Evolutionary conservation across 2,113 vertebrate genomes (phyloP), one percentile per base, ranked within the genome.

Genomic region (Oncorhynchus masou): DNA sequence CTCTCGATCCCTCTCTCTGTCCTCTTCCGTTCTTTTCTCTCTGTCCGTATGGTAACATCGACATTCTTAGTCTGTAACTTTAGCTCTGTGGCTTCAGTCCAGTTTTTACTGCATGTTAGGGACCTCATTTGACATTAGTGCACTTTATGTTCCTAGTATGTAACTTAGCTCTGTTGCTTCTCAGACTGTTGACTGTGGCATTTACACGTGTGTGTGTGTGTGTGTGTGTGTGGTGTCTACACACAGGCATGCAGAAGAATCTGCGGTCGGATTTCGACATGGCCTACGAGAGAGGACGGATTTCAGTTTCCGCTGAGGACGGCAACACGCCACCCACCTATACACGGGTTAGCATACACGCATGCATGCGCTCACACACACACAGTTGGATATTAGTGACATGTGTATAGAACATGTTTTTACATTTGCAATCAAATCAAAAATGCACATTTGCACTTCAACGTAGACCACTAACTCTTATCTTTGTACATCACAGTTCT

Each of bases 211-310:
- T 29, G 3, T 5, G 29, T 31, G 1, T 4, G 29, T 31, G 29
- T 5, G 29, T 34, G 31, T 6, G 31, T 34, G 34, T 34, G 34
- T 7, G 34, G 34, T 34, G 34, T 34, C 34, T 34, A 34, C 15
- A 22, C n/a, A 22, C 85, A 98, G 97, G 95, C 16, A 91, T 98
- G 34, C 97, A 98, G 87, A 96, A 93, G 49, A 90, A 94, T 16
- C 91, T 95, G 7, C 91, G 94, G 27, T 97, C 96, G 0, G 96
- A 98, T 80, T 97, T 98, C 0, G 97, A 98, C 92, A 96, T 97
- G 96, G 96, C 96, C 0, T 98, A 96, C 6, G 96, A 98, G 72
- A 92, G 97, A 0, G 95, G 97, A 2, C 94, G 97, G 68, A 97
- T 98, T 82, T 97, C 95, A 0, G 90, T 96, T 80, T 57, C 95